These are phyloP conservation scores for Osmoderma eremita DNA, from an alignment of 2,888 invertebrate species.

Conservation along the genomic window DNA sequence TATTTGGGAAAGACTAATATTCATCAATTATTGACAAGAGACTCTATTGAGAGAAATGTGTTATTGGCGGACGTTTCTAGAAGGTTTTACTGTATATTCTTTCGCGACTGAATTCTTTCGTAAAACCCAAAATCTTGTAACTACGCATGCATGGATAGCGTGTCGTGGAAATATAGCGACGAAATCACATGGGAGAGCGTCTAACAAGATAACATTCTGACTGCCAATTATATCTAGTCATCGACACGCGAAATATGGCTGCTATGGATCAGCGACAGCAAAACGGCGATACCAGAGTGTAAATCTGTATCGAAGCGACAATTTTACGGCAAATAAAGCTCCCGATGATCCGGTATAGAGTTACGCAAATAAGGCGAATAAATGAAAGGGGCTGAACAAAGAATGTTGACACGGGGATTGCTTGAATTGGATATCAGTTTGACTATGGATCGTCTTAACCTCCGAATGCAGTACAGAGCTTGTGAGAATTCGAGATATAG, in stretches of 20 bases:
- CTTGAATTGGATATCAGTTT: too few species aligned
- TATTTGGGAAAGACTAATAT: too few species aligned
- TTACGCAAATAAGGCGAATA: too few species aligned
- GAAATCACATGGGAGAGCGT: neutral
- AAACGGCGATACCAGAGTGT: constrained; percentile 29
- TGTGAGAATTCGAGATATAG: too few species aligned
- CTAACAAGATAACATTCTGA: constrained; percentile 13
- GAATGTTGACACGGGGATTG: neutral
- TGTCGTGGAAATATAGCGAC: neutral
- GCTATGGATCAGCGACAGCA: constrained; percentile 44
- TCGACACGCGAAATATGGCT: constrained; percentile 45
- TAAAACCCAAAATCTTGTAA: neutral
- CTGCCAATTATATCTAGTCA: constrained; percentile 13
- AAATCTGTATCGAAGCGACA: neutral
- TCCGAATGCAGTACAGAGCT: too few species aligned
- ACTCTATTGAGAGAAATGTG: too few species aligned
- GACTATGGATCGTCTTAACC: too few species aligned
- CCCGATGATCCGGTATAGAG: neutral
- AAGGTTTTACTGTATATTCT: too few species aligned
- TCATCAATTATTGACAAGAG: too few species aligned
- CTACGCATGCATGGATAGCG: neutral
- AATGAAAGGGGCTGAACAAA: neutral
- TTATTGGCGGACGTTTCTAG: too few species aligned
- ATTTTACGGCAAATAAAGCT: constrained; percentile 14
- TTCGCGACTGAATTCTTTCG: too few species aligned